These are phyloP conservation scores for Agonopterix arenella DNA, from an alignment of 2,888 invertebrate species.

Conservation along the genomic window DNA sequence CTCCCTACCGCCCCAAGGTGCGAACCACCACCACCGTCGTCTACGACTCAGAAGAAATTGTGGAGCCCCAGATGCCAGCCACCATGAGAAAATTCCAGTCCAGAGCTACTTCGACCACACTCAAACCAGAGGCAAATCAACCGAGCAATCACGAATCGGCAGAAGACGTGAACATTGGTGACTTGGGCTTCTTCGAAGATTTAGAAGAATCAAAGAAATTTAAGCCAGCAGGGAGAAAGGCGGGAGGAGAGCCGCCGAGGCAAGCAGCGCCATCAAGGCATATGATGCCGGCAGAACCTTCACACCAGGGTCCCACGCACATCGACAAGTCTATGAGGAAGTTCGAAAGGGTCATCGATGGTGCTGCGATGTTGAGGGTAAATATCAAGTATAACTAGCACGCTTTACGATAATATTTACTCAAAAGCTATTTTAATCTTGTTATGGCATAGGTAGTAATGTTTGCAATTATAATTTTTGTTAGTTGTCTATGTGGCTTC, in stretches of 20 bases:
- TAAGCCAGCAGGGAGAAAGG: slow-evolving; percentile 7
- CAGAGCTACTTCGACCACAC: slow-evolving; percentile 3
- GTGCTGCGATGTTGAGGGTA: slow-evolving; percentile 50
- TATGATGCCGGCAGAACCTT: slow-evolving; percentile 2
- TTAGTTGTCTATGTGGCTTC: too few species aligned
- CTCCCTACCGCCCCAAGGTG: slow-evolving; percentile 39
- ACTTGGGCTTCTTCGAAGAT: slow-evolving; percentile 44
- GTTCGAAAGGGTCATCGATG: slow-evolving; percentile 52
- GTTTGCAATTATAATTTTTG: too few species aligned
- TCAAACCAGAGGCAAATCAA: slow-evolving; percentile 2
- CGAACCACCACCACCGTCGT: slow-evolving; percentile 9
- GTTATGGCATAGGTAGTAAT: too few species aligned
- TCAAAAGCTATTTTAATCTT: too few species aligned
- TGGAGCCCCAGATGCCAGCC: slow-evolving; percentile 8
- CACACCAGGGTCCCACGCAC: slow-evolving; percentile 19
- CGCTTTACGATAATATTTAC: not conserved
- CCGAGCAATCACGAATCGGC: slow-evolving; percentile 20
- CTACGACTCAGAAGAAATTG: slow-evolving; percentile 7
- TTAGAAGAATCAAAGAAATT: slow-evolving; percentile 17
- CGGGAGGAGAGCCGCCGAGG: slow-evolving; percentile 4
- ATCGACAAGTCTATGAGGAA: slow-evolving; percentile 44
- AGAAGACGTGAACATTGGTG: slow-evolving; percentile 40
- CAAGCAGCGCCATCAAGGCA: not conserved
- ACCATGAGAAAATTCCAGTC: not conserved
- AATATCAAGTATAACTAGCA: not conserved